Evolutionary conservation across 1,140 invertebrate species (phyloP), one percentile per base, ranked within the genome.

Genomic region (Leucophenga varia): DNA sequence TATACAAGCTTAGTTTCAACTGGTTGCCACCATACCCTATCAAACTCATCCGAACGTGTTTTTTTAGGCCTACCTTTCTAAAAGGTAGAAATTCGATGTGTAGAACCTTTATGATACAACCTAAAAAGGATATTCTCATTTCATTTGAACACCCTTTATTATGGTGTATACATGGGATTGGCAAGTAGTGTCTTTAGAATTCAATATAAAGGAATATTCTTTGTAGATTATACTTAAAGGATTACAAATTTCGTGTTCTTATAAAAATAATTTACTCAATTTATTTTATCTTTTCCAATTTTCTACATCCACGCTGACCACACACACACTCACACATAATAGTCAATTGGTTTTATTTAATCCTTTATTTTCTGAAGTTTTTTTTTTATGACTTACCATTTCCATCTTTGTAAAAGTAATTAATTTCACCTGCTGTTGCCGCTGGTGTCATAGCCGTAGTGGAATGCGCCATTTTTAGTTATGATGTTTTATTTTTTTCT

Each of bases 321-420:
- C 25, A n/a, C 7, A 30, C 7, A 7, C 7, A 30, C 25, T 8
- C 25, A 30, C n/a, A n/a, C n/a, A 30, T 30, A 30, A 30, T 8
- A 30, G 7, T 8, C 25, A 30, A 8, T 30, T 30, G 7, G 7
- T 30, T 30, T 30, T 30, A 30, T 30, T 30, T 30, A 7, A 30
- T n/a, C 12, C 12, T 30, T 30, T 30, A 8, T 30, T 30, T n/a
- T 7, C 7, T 20, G 32, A 6, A 6, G 22, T 25, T 25, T 5
- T 25, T 25, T 5, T 25, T 25, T 6, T 25, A 6, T 25, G 13
- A 72, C 71, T 73, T 55, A 73, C 71, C 71, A 52, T 73, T 59
- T 39, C 69, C 71, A 49, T 74, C 64, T 43, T 53, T 61, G 47
- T 61, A 69, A 49, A 73, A 73, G 50, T 54, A 73, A 42, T 71